Conservation (phyloP, 2,888 invertebrate species). For the Branchipolynoe longqiensis region DNA sequence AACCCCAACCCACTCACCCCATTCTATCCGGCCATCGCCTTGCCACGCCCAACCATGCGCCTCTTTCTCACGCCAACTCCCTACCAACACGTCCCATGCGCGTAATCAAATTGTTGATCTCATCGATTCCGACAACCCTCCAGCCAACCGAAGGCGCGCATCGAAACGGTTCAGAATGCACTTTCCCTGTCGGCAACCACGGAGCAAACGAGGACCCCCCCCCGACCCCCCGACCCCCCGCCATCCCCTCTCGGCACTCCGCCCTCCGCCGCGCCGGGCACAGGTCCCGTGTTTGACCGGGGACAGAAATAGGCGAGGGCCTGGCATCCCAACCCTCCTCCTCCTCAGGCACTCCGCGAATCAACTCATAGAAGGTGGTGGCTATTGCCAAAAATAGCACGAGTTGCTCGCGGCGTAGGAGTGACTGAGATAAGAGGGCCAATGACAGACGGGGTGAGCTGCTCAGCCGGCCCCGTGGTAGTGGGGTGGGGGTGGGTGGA, state of each 20-base stretch:
- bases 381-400: slow-evolving; percentile 31
- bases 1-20: too few relatives aligned
- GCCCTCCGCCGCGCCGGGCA: not conserved
- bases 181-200: slow-evolving; percentile 39
- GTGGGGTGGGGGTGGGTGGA: not conserved
- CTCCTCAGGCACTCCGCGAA: not conserved
- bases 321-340: slow-evolving; percentile 9
- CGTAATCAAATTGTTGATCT: slow-evolving; percentile 44
- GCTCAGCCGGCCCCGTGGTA: not conserved
- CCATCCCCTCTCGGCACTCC: too few relatives aligned
- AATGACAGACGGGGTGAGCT: slow-evolving; percentile 12
- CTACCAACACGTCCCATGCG: not conserved
- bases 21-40: too few relatives aligned
- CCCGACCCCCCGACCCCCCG: too few relatives aligned
- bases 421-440: slow-evolving; percentile 26
- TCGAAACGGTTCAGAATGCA: slow-evolving; percentile 26
- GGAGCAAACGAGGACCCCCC: slow-evolving; percentile 3
- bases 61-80: not conserved
- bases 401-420: slow-evolving; percentile 49
- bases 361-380: not conserved
- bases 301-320: slow-evolving; percentile 6
- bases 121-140: slow-evolving; percentile 39
- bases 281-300: slow-evolving; percentile 2
- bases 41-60: not conserved
- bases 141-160: slow-evolving; percentile 4